A percentile compares a stretch with the other conserved stretches of the same genome.
Conservation (phyloP, 2,797 vertebrate species). For the Anguilla obscura region DNA sequence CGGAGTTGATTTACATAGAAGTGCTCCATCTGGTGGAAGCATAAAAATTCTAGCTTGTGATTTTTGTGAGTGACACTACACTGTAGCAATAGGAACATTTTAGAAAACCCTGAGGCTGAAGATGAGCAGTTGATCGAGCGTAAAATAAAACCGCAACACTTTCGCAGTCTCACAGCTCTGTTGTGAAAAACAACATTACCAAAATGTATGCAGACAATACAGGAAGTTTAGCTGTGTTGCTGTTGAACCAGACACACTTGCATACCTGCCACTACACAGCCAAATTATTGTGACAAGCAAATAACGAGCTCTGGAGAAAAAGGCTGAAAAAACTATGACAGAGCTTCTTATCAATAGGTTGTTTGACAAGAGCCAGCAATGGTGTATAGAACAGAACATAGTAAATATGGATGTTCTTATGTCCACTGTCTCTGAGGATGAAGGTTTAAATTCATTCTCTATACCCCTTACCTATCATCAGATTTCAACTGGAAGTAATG, state of each 20-base stretch:
- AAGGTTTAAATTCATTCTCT: neutral
- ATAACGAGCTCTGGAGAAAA: neutral
- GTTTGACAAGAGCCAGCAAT: neutral
- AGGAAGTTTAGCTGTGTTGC: neutral
- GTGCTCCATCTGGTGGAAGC: constrained; percentile 39
- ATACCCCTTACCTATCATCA: neutral
- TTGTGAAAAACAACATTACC: neutral
- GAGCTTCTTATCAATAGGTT: neutral
- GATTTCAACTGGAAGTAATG: neutral
- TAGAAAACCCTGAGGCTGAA: neutral
- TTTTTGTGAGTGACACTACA: neutral
- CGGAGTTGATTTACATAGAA: neutral
- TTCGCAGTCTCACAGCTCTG: neutral
- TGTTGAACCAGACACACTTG: neutral
- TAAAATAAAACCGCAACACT: neutral
- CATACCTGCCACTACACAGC: neutral
- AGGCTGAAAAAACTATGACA: neutral
- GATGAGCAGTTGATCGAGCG: neutral
- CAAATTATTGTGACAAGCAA: neutral
- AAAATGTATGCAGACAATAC: constrained; percentile 6
- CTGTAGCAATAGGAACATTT: neutral
- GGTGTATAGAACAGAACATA: neutral
- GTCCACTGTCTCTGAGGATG: neutral
- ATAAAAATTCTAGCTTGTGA: neutral
- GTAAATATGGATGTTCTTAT: neutral